Evolutionary conservation across 1,140 invertebrate species (phyloP).

Genomic region (Ceratina japonica): DNA sequence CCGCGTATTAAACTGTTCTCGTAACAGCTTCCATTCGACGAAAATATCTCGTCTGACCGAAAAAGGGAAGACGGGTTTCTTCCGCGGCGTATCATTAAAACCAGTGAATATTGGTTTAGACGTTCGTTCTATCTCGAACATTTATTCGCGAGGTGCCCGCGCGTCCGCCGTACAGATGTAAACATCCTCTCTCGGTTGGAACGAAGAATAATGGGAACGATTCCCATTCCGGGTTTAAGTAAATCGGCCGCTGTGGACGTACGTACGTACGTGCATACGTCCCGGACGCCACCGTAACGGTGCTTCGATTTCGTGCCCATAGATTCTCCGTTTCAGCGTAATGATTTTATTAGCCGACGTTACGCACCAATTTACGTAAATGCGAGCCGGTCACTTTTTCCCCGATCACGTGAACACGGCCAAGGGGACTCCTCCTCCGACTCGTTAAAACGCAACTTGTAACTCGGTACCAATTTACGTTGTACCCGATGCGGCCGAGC

Average conservation of each 20-base stretch:
- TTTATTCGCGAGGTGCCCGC: too few relatives aligned
- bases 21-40: neutral
- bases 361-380: constrained; percentile 43
- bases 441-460: constrained; percentile 37
- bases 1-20: neutral
- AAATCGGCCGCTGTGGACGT: constrained; percentile 33
- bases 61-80: neutral
- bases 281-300: constrained; percentile 22
- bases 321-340: constrained; percentile 29
- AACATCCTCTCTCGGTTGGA: constrained; percentile 5
- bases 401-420: constrained; percentile 3
- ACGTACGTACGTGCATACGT: neutral
- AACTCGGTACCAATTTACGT: constrained; percentile 62
- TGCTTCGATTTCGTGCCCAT: constrained; percentile 34
- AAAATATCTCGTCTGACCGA: neutral
- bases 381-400: constrained; percentile 12
- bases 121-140: too few relatives aligned
- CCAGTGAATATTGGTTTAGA: too few relatives aligned
- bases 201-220: constrained; percentile 27
- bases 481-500: constrained; percentile 47
- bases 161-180: neutral
- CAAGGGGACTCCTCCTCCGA: constrained; percentile 48
- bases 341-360: constrained; percentile 42
- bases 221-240: constrained; percentile 12
- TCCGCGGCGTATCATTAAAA: too few relatives aligned